A percentile compares a stretch with the other conserved stretches of the same genome.
These are phyloP conservation scores for Therioaphis trifolii DNA, from an alignment of 2,888 invertebrate species.

Conservation along the genomic window DNA sequence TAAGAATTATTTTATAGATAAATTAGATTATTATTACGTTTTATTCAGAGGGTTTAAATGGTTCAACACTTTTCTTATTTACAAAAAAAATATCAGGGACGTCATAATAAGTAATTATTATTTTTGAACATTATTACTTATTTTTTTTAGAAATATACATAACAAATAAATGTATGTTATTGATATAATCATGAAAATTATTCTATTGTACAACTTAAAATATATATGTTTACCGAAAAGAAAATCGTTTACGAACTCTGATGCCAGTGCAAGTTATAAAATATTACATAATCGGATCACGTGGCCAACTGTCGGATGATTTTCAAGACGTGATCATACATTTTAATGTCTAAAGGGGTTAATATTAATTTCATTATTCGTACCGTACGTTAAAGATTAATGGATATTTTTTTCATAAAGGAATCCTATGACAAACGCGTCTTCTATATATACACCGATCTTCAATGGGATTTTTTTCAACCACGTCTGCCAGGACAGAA, in stretches of 20 bases:
- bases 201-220: background rate
- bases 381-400: slow-evolving; percentile 39
- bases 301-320: slow-evolving; percentile 28
- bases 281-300: slow-evolving; percentile 37
- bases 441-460: background rate
- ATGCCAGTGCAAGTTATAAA: background rate
- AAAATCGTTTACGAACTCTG: background rate
- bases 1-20: no score
- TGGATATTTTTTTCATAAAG: slow-evolving; percentile 6
- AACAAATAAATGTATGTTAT: no score
- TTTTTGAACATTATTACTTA: no score
- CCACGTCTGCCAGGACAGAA: background rate
- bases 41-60: no score
- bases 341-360: slow-evolving; percentile 48
- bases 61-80: no score
- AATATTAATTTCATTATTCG: slow-evolving; percentile 40
- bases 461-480: background rate
- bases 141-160: no score
- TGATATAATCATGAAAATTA: no score
- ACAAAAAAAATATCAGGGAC: no score
- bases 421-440: slow-evolving; percentile 37
- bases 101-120: no score
- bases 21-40: no score
- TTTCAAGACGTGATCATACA: slow-evolving; percentile 35
- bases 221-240: background rate